Evolutionary conservation across 2,797 vertebrate species (phyloP).

Genomic region (Nothura maculosa): DNA sequence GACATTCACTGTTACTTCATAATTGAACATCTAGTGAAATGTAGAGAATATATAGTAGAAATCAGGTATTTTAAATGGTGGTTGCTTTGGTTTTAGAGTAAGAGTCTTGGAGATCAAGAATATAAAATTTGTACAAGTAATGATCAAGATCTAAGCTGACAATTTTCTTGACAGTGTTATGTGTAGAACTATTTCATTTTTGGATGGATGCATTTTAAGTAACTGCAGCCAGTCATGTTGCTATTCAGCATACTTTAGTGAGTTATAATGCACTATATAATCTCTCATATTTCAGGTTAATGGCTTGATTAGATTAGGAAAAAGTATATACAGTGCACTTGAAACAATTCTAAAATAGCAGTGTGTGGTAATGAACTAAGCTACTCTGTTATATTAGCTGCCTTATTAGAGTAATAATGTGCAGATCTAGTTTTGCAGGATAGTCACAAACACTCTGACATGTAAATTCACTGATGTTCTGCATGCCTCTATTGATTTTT

Average conservation of each 20-base stretch:
- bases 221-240: constrained; percentile 8
- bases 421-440: constrained; percentile 73
- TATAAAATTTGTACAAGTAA: not conserved
- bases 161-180: not conserved
- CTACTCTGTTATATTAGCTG: constrained; percentile 52
- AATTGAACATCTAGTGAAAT: not conserved
- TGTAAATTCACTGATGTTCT: constrained; percentile 82
- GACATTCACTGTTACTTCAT: not conserved
- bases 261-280: not conserved
- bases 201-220: constrained; percentile 8
- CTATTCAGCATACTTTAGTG: constrained; percentile 23
- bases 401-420: constrained; percentile 80
- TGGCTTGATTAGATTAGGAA: constrained; percentile 58
- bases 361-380: constrained; percentile 33
- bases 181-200: constrained; percentile 5
- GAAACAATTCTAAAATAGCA: constrained; percentile 30
- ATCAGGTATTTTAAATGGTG: not conserved
- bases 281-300: constrained; percentile 62
- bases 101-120: not conserved
- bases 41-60: not conserved
- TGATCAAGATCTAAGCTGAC: not conserved
- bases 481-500: constrained; percentile 81
- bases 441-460: constrained; percentile 91
- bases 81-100: not conserved
- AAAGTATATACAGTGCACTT: constrained; percentile 30